Base-by-base conservation (phyloP, 2,113 vertebrate species). In the Apistogramma diplotaenia region DNA sequence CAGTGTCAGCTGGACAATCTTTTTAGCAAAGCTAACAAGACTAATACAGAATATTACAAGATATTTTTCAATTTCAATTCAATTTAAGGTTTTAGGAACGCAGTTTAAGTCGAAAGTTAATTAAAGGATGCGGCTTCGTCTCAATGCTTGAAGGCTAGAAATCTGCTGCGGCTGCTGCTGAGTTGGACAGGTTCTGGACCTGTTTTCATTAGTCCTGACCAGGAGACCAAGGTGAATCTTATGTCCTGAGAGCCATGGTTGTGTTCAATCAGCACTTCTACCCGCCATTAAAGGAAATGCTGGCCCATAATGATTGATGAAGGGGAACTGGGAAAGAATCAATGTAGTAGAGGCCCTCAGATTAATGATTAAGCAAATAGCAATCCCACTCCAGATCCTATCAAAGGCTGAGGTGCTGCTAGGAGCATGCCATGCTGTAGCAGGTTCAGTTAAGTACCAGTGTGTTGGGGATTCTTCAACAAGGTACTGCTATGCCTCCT, bases 281-380 rank as follows among this genome's bases (percentile, higher is more conserved):
- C 60, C 67, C 82, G 72, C 70, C 88, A 82, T 91, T 92, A 89
- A 89, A 91, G 35, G 31, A 40, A 89, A 78, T 86, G 89, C 83
- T 76, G 81, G 59, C 43, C 76, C 56, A 83, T 82, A 90, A 89
- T 91, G 91, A 92, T 90, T 93, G 85, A 92, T 89, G 82, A 92
- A 89, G 87, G 82, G 78, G 88, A 91, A 85, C 78, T 18, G 79
- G 84, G 83, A 74, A 76, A 70, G 79, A 90, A 92, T 92, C 91
- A 89, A 93, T 92, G 87, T 79, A 82, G 89, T 61, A 8, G 73
- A 83, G 85, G 83, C 77, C 83, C 80, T 84, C 76, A 85, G 87
- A 94, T 92, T 83, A 92, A 94, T 92, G 87, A 91, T 90, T 87
- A 90, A 86, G 80, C 85, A 90, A 93, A 92, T 80, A 92, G 84